Evolutionary conservation across 2,888 invertebrate species (phyloP).

Genomic region (Cephus spinipes): DNA sequence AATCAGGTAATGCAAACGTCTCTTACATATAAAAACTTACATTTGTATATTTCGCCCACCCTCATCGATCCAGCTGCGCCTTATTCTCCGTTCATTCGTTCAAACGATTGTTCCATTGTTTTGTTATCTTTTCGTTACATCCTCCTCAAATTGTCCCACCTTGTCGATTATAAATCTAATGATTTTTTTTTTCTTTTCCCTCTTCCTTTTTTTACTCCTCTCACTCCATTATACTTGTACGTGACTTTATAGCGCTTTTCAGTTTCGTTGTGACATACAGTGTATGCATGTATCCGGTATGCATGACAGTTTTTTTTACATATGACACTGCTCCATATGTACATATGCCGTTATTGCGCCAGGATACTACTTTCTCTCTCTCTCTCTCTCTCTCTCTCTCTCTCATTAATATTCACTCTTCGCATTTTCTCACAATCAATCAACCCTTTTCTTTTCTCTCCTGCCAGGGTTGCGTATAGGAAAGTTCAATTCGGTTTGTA

Average conservation of each 20-base stretch:
- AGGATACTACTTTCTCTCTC: not conserved
- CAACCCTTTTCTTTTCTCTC: not conserved
- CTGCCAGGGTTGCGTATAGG: constrained; percentile 19
- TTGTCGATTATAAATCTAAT: constrained; percentile 8
- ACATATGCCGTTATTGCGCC: not conserved
- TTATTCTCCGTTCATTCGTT: not conserved
- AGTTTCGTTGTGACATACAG: constrained; percentile 10
- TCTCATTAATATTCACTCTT: constrained; percentile 4
- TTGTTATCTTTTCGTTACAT: constrained; percentile 16
- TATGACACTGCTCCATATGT: not conserved
- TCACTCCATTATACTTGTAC: not conserved
- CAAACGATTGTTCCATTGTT: not conserved
- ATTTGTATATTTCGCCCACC: constrained; percentile 32
- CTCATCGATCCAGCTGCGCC: not conserved
- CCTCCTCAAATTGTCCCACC: constrained; percentile 20
- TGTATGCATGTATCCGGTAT: not conserved
- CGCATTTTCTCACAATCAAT: constrained; percentile 12
- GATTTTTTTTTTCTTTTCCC: constrained; percentile 15
- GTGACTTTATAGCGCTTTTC: not conserved
- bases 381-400: constrained; percentile 9
- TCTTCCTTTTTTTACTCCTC: constrained; percentile 1
- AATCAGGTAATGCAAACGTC: constrained; percentile 44
- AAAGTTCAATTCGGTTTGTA: constrained; percentile 34
- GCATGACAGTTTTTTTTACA: not conserved
- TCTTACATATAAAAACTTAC: constrained; percentile 42